Conservation (phyloP, 2,113 vertebrate species). For the Onychorhynchus coronatus region DNA sequence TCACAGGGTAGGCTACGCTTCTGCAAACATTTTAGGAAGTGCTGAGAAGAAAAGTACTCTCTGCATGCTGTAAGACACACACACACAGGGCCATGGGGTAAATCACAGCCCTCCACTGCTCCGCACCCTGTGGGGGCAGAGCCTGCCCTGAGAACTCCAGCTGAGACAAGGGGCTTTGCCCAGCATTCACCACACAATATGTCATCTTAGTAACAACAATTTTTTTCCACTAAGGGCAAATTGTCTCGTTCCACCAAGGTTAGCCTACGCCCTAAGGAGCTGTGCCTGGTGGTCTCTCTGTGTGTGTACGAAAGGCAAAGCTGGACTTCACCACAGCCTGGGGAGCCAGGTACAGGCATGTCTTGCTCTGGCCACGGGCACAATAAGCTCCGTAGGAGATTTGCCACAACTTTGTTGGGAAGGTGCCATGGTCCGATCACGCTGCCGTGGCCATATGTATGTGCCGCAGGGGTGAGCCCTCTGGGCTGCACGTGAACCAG, state of each 20-base stretch:
- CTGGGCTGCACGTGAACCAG: background rate
- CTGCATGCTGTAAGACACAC: rapidly evolving
- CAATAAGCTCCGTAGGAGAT: rapidly evolving
- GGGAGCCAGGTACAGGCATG: background rate
- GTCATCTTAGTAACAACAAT: background rate
- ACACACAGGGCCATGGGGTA: rapidly evolving
- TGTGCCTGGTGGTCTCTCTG: rapidly evolving
- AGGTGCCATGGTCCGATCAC: rapidly evolving
- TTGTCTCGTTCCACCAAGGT: background rate
- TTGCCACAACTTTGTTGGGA: background rate
- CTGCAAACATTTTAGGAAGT: background rate
- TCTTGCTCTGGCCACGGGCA: background rate
- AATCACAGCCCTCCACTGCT: background rate
- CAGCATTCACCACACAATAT: rapidly evolving
- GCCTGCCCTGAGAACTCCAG: background rate
- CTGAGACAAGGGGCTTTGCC: background rate
- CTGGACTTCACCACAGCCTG: background rate
- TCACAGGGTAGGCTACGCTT: background rate
- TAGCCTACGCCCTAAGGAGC: background rate
- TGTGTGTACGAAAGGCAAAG: rapidly evolving
- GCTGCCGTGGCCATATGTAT: rapidly evolving
- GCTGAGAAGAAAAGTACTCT: background rate
- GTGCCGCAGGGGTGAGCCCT: background rate
- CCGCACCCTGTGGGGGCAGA: background rate
- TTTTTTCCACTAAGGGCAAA: background rate